Evolutionary conservation across 2,888 invertebrate genomes (phyloP).

Genomic region (Ganaspis brasiliensis): DNA sequence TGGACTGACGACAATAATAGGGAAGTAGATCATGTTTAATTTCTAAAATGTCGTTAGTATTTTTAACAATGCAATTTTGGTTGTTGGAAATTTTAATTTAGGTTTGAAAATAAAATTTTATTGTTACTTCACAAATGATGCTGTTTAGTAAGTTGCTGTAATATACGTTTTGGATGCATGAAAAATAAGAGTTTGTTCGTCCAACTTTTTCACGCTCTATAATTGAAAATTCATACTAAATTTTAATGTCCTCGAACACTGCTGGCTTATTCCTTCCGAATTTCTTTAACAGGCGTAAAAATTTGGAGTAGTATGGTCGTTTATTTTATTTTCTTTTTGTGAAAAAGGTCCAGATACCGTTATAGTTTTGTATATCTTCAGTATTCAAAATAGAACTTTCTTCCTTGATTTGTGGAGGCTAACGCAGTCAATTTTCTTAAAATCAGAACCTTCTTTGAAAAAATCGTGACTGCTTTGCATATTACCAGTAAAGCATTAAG

Average conservation of each 20-base stretch:
- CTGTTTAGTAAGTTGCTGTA: too few relatives aligned
- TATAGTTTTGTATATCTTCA: slow-evolving; percentile 9
- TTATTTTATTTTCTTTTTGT: slow-evolving; percentile 48
- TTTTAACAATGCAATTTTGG: too few relatives aligned
- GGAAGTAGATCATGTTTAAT: too few relatives aligned
- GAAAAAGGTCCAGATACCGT: slow-evolving; percentile 24
- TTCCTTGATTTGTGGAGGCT: slow-evolving; percentile 60
- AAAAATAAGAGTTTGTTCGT: not conserved
- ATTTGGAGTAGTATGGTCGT: slow-evolving; percentile 69
- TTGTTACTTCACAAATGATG: too few relatives aligned
- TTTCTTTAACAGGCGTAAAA: slow-evolving; percentile 71
- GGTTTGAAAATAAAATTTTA: too few relatives aligned
- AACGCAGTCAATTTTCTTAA: slow-evolving; percentile 8
- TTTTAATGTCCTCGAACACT: slow-evolving; percentile 43
- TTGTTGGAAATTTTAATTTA: too few relatives aligned
- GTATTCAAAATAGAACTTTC: not conserved
- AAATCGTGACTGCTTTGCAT: slow-evolving; percentile 16
- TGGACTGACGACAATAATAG: too few relatives aligned
- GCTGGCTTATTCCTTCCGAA: slow-evolving; percentile 46
- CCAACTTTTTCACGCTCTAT: slow-evolving; percentile 25
- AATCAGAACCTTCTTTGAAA: not conserved
- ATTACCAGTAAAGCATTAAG: not conserved
- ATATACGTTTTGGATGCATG: too few relatives aligned
- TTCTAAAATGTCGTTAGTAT: too few relatives aligned
- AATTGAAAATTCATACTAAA: slow-evolving; percentile 56